Evolutionary conservation across 2,113 vertebrate genomes (phyloP), one percentile per base, ranked within the genome.

Genomic region (Pedionomus torquatus): DNA sequence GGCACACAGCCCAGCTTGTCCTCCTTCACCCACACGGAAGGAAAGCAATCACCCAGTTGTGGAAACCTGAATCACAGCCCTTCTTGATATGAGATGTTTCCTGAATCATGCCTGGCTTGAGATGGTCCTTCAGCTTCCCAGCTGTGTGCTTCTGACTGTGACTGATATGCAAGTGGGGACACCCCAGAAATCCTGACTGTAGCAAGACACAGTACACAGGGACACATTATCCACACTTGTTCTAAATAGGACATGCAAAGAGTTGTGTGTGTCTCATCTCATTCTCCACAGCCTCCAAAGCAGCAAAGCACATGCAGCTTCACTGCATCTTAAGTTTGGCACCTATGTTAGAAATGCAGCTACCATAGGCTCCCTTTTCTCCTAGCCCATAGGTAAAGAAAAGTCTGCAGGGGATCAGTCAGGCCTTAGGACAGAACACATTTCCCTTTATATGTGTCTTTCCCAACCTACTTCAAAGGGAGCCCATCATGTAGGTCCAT

Each of bases 181-280:
- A 10, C 3, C 43, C 17, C 80, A 86, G 60, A 19, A 74, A 26
- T 15, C 46, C 37, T 58, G 55, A 64, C 14, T 12, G 12, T 13
- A 71, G 72, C 0, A 3, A 92, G 76, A 43, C 60, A 71, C 43
- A 66, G 60, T 55, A 88, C 71, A 49, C 10, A 26, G 17, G 49
- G 21, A 76, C 31, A 39, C 0, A 1, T n/a, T 41, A 92, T 26
- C 33, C n/a, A 37, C 0, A 0, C 43, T 54, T 76, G 39, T 13
- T 79, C 69, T 61, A 31, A 83, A 48, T 0, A 88, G 11, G 25
- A 43, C 17, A 41, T 7, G 14, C 15, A 61, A 35, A 4, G 41
- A 30, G 7, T 71, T 51, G 10, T 19, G 20, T 55, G 8, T 46
- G 46, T 46, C 17, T 46, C 46, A 46, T 37, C 17, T 89, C 39